Percentiles rank a stretch among this genome's conserved stretches.
Conservation (phyloP, 1,140 invertebrate genomes). For the Pseudomyrmex dendroicus region DNA sequence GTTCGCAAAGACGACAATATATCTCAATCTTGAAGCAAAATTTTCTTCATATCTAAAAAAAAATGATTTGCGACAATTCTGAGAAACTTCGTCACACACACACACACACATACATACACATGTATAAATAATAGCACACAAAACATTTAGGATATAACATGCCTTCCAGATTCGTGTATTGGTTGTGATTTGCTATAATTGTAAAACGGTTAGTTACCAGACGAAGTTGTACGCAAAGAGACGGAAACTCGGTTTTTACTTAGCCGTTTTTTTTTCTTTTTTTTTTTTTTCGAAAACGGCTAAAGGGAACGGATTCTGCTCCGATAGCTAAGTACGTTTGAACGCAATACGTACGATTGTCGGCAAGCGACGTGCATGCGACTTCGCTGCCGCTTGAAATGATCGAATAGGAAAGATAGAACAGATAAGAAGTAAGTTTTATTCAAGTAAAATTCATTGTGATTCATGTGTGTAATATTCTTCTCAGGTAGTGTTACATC, state of each 20-base stretch:
- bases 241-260: constrained; percentile 39
- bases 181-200: constrained; percentile 72
- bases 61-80: constrained; percentile 37
- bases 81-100: constrained; percentile 28
- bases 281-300: neutral
- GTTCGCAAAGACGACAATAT: neutral
- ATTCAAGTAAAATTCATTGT: constrained; percentile 33
- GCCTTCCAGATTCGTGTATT: constrained; percentile 69
- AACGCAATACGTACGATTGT: constrained; percentile 11
- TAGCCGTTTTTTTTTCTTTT: no score
- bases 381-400: constrained; percentile 32
- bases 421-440: constrained; percentile 26
- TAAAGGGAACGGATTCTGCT: constrained; percentile 28
- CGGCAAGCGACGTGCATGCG: neutral
- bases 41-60: neutral
- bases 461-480: constrained; percentile 42
- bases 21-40: neutral
- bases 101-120: constrained; percentile 32
- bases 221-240: constrained; percentile 54
- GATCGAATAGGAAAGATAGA: constrained; percentile 5
- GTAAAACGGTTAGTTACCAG: constrained; percentile 70
- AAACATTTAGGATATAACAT: constrained; percentile 65
- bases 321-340: constrained; percentile 9
- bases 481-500: constrained; percentile 6
- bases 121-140: constrained; percentile 66